Evolutionary conservation across 2,797 vertebrate genomes (phyloP).

Genomic region (Carapus acus): DNA sequence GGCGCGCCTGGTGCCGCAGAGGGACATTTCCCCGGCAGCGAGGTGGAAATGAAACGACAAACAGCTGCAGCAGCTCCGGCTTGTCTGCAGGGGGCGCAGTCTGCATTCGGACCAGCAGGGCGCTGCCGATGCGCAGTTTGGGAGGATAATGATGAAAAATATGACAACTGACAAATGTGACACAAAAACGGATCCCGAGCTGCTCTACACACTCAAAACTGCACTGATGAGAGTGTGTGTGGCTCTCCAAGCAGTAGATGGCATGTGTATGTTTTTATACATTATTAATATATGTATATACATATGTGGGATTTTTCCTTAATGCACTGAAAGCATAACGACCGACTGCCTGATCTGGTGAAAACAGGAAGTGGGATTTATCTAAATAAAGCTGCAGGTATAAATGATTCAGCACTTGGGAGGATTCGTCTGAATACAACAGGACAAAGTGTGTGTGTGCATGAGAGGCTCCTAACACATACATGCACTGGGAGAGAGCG

Average conservation of each 20-base stretch:
- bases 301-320: neutral
- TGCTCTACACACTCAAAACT: constrained; percentile 4
- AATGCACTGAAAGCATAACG: neutral
- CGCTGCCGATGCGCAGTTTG: constrained; percentile 18
- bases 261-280: neutral
- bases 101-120: constrained; percentile 29
- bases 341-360: neutral
- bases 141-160: constrained; percentile 20
- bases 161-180: constrained; percentile 21
- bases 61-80: constrained; percentile 43
- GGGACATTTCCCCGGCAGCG: constrained; percentile 23
- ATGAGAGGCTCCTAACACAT: neutral
- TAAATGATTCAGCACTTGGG: constrained; percentile 56
- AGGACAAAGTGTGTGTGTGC: constrained; percentile 12
- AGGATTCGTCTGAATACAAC: constrained; percentile 34
- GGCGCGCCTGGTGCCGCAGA: constrained; percentile 6
- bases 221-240: neutral
- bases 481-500: neutral
- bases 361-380: constrained; percentile 24
- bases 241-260: neutral
- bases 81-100: constrained; percentile 60
- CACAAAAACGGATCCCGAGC: constrained; percentile 15
- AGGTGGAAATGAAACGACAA: constrained; percentile 37
- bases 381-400: constrained; percentile 50
- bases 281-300: constrained; percentile 3